These are phyloP conservation scores for Ptilodon capucinus DNA, from an alignment of 2,888 invertebrate species.

Conservation along the genomic window DNA sequence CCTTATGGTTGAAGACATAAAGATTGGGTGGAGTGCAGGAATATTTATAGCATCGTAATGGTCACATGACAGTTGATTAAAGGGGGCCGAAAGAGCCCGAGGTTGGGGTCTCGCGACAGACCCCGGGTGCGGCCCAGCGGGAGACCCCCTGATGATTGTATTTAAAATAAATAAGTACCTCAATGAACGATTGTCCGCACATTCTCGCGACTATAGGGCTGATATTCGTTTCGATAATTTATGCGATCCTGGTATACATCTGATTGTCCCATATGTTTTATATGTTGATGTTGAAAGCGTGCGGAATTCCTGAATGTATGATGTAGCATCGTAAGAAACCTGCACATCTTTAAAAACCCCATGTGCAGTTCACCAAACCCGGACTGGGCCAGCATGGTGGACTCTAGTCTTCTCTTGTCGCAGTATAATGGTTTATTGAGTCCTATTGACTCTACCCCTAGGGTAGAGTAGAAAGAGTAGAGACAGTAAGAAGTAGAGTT, in stretches of 20 bases:
- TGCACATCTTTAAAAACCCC: too few relatives aligned
- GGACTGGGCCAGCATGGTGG: too few relatives aligned
- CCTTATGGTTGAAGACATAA: constrained; percentile 1
- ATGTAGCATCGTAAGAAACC: too few relatives aligned
- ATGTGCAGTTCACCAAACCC: too few relatives aligned
- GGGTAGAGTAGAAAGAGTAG: too few relatives aligned
- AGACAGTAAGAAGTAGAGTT: too few relatives aligned
- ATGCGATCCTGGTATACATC: constrained; percentile 28
- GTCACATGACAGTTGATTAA: constrained; percentile 81
- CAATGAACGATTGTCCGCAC: constrained; percentile 81
- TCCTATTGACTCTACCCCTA: too few relatives aligned
- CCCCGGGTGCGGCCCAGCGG: constrained; percentile 71
- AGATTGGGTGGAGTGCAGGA: constrained; percentile 5
- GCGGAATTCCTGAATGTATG: not conserved
- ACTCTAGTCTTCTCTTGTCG: too few relatives aligned
- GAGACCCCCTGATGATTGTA: constrained; percentile 81
- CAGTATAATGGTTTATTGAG: too few relatives aligned
- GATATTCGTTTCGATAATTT: constrained; percentile 43
- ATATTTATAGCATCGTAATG: constrained; percentile 64
- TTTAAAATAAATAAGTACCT: constrained; percentile 83
- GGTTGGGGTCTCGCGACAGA: constrained; percentile 80
- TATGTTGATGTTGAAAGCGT: constrained; percentile 5
- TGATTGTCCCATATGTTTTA: constrained; percentile 24
- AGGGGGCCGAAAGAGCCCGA: constrained; percentile 77
- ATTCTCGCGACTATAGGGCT: constrained; percentile 51